phyloP scores from a whole-genome alignment of 2,113 vertebrate genomes.

The Acanthochromis polyacanthus region DNA sequence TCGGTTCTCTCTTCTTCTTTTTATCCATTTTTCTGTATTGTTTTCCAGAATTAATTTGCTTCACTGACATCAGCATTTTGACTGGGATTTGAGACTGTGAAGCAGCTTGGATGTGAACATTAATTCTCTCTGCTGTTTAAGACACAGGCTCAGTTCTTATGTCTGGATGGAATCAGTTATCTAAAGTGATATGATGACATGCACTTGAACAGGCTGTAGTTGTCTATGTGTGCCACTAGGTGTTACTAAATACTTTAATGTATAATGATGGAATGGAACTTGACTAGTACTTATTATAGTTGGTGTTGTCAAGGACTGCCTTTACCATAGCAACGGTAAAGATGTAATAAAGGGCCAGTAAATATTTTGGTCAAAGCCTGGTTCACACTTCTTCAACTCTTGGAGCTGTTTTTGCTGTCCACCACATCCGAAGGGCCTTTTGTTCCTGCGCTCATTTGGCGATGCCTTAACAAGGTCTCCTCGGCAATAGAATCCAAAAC shows the following conservation, averaged over 20 bases:
- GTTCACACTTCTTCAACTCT: conserved; percentile 32
- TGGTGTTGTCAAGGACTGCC: not conserved
- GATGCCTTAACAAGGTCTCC: conserved; percentile 65
- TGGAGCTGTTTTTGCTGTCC: conserved; percentile 19
- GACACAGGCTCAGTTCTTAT: not conserved
- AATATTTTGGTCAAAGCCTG: conserved; percentile 10
- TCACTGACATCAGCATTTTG: too few species aligned
- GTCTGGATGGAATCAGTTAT: not conserved
- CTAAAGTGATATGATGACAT: not conserved
- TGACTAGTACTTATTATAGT: conserved; percentile 2
- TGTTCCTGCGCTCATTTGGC: conserved; percentile 21
- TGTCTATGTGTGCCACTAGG: not conserved
- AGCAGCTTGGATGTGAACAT: too few species aligned
- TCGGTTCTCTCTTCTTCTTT: too few species aligned
- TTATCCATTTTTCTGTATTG: too few species aligned
- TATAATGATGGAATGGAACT: conserved; percentile 5
- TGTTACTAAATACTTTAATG: conserved; percentile 15
- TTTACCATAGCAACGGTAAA: conserved; percentile 37
- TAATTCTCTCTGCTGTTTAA: too few species aligned
- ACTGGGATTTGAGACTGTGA: too few species aligned
- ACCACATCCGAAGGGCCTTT: conserved; percentile 23
- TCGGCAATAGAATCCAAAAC: conserved; percentile 57
- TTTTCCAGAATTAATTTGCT: too few species aligned
- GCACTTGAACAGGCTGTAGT: not conserved
- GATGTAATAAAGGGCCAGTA: conserved; percentile 17